Base-by-base conservation (phyloP, 2,888 invertebrate species). In the Cancer borealis region DNA sequence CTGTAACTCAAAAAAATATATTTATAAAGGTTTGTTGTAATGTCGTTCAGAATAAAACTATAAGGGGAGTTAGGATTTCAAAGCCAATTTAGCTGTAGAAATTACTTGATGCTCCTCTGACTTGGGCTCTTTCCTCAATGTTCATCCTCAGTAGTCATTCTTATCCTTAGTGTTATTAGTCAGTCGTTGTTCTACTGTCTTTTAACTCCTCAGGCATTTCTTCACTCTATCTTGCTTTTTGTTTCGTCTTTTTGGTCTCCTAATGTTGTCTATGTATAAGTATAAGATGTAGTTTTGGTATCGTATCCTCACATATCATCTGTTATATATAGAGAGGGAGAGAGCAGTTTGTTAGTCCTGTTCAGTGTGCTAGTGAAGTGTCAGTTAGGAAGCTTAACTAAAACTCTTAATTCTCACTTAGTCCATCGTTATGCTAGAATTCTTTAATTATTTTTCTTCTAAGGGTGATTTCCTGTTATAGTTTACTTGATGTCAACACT, bases 401-500 rank as follows among this genome's bases (percentile, higher is more conserved):
- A 39, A 39, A 39, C 39, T 39, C 39, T 39, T 39, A 39, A 39
- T 39, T 39, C 39, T 39, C 39, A 39, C 39, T 10, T 17, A 49
- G 12, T 3, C 12, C 12, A 54, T 54, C 10, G 12, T 54, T 54
- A 2, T 54, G 3, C 54, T 54, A 54, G 54, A 17, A 54, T 12
- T 3, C 10, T 54, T 54, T 66, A 21, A 14, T 66, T 21, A 66
- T 66, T 17, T 66, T 66, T 66, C n/a, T n/a, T 14, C 4, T 5
- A n/a, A 66, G 66, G 14, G 54, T 14, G 8, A 12, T 66, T 66
- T 66, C 21, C 21, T 66, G n/a, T 66, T n/a, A 66, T 66, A 66
- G 66, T 66, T 66, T 17, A n/a, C 66, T 66, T 66, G n/a, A 66
- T 66, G 66, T n/a, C 66, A n/a, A n/a, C 66, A 66, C 66, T n/a